These are phyloP conservation scores for Montipora efflorescens DNA, from an alignment of 64 coral and sea anemone species.

Conservation along the genomic window DNA sequence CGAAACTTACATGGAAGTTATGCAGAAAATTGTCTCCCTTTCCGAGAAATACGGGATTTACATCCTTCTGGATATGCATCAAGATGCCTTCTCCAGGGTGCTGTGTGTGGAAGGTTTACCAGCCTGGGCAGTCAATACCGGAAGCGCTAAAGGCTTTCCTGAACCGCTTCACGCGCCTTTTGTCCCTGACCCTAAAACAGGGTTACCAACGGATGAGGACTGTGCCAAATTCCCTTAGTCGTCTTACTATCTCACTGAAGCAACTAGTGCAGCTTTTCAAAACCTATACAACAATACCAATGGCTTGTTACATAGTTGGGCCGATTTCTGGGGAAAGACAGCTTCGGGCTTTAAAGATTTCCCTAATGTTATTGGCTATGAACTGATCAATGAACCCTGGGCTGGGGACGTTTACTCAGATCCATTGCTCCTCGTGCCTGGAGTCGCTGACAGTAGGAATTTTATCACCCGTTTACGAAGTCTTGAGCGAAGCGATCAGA, in stretches of 20 bases:
- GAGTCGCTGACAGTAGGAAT: conserved; percentile 78
- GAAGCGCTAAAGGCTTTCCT: conserved; percentile 71
- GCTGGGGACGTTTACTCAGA: conserved; percentile 87
- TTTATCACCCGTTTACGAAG: conserved; percentile 86
- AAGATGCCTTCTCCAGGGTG: conserved; percentile 86
- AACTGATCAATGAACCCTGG: conserved; percentile 99
- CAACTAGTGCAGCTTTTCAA: conserved; percentile 88
- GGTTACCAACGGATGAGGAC: conserved; percentile 75
- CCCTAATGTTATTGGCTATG: conserved; percentile 91
- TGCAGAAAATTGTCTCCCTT: conserved; percentile 74
- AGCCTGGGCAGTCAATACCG: conserved; percentile 84
- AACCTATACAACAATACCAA: conserved; percentile 91
- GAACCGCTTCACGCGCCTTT: conserved; percentile 80
- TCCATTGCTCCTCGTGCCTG: conserved; percentile 82
- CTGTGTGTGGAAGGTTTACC: conserved; percentile 92
- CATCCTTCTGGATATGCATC: conserved; percentile 91
- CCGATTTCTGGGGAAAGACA: conserved; percentile 90
- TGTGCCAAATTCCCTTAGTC: conserved; percentile 85
- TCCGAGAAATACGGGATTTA: conserved; percentile 88
- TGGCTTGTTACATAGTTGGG: conserved; percentile 89
- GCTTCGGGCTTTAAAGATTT: conserved; percentile 83
- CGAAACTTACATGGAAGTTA: conserved; percentile 79
- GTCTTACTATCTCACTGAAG: conserved; percentile 90
- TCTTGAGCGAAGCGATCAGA: conserved; percentile 82
- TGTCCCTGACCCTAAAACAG: conserved; percentile 77